Percentiles rank a stretch among this genome's conserved stretches.
Conservation (phyloP, 30 jellyfish, hydroid and myxozoan species). For the Hydractinia echinata region DNA sequence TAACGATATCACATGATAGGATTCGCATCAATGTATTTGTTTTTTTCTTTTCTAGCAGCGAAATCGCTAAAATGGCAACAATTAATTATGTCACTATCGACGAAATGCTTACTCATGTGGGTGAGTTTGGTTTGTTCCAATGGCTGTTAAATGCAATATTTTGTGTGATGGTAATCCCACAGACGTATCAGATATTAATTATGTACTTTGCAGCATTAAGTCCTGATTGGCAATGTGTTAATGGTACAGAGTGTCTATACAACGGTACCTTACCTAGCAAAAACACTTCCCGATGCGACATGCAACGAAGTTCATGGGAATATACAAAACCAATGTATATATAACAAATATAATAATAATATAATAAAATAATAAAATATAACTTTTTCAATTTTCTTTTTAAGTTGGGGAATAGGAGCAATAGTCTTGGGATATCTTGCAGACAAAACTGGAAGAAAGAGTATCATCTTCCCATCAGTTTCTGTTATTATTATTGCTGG, state of each 20-base stretch:
- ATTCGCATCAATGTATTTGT: no score
- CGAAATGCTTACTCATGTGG: slow-evolving; percentile 46
- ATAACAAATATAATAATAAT: no score
- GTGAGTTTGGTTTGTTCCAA: slow-evolving; percentile 67
- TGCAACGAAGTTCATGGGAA: slow-evolving; percentile 57
- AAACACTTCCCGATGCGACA: background rate
- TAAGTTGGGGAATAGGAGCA: slow-evolving; percentile 80
- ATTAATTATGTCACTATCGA: slow-evolving; percentile 4
- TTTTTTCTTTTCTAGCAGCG: no score
- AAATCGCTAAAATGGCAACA: background rate
- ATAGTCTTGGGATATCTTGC: slow-evolving; percentile 67
- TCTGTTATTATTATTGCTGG: slow-evolving; percentile 46
- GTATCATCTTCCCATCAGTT: slow-evolving; percentile 53
- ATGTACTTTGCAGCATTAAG: slow-evolving; percentile 72
- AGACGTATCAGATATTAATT: slow-evolving; percentile 48
- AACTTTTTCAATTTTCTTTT: slow-evolving; percentile 48
- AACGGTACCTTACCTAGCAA: slow-evolving; percentile 25
- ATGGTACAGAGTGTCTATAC: slow-evolving; percentile 49
- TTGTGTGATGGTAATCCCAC: slow-evolving; percentile 53
- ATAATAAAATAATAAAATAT: no score
- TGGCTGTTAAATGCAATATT: slow-evolving; percentile 36
- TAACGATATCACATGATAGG: no score
- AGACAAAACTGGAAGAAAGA: slow-evolving; percentile 64
- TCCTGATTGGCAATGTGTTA: slow-evolving; percentile 71
- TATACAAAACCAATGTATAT: slow-evolving; percentile 40